Conservation (phyloP, 1,140 invertebrate species). For the Anoplophora glabripennis region DNA sequence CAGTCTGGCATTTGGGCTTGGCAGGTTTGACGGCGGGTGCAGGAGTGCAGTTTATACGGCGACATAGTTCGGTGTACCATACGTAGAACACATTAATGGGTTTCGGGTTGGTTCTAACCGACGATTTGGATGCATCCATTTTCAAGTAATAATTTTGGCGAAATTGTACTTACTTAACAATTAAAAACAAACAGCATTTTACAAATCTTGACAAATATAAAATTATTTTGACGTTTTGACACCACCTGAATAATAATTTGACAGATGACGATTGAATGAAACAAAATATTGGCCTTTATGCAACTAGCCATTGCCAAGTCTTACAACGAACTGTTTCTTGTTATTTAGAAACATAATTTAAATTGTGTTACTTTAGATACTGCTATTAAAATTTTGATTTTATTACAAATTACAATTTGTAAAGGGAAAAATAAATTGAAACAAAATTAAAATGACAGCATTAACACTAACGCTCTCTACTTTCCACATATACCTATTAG, state of each 20-base stretch:
- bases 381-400: too few species aligned
- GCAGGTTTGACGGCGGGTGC: constrained; percentile 39
- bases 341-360: too few species aligned
- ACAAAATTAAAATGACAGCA: too few species aligned
- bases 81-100: constrained; percentile 46
- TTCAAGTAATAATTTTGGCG: constrained; percentile 6
- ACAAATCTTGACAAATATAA: constrained; percentile 10
- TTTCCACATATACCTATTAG: too few species aligned
- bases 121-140: constrained; percentile 35
- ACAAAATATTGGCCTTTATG: too few species aligned
- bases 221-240: constrained; percentile 19
- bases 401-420: too few species aligned
- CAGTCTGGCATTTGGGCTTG: constrained; percentile 48
- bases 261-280: neutral
- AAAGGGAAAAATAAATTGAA: too few species aligned
- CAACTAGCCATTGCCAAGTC: too few species aligned
- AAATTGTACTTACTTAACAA: neutral
- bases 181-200: constrained; percentile 11
- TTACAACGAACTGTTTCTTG: too few species aligned
- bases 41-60: constrained; percentile 41
- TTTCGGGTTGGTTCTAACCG: constrained; percentile 33
- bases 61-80: constrained; percentile 47
- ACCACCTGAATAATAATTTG: constrained; percentile 13
- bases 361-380: too few species aligned
- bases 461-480: too few species aligned